Base-by-base conservation (phyloP, 2,797 vertebrate species). In the Acanthurus lineatus region DNA sequence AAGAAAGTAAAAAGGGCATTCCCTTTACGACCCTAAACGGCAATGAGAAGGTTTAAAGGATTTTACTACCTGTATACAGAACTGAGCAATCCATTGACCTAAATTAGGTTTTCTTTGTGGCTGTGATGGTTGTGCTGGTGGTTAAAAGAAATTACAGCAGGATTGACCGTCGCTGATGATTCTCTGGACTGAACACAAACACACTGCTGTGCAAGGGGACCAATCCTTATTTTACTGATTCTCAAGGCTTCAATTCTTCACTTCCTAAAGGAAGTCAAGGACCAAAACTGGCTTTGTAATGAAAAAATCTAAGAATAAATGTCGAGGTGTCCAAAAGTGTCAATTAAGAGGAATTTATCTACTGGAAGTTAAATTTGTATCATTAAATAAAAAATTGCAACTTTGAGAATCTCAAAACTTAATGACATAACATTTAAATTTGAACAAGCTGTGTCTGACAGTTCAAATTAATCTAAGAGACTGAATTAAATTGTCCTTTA, bases 11-110 rank as follows among this genome's bases (percentile, higher is more conserved):
- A 66, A 8, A 54, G 25, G 19, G 9, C 11, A 20, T 75, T 52
- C 51, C 51, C 62, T 59, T 16, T 66, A 45, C 59, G 73, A 44
- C 14, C 20, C 47, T 60, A 42, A 51, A 67, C 35, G 47, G 22
- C 35, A 32, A 16, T 32, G 45, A 28, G 25, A 74, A 11, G 28
- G 28, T 60, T 15, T 68, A 49, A 60, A 68, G 15, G 64, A 47
- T 3, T 68, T 61, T 10, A 68, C 1, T 15, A 19, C 15, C 38
- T 16, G 61, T 68, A n/a, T 3, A 53, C 14, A 45, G 38, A 52
- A 44, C 38, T 67, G 47, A 16, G 28, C 25, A 69, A 19, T 58
- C 11, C 14, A 35, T 20, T 49, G 42, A 56, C 52, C 32, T 65
- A 49, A 49, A 74, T 69, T 32, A 10, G 44, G 1, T 32, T 22